phyloP scores from a whole-genome alignment of 2,888 invertebrate species.

The Dynastes grantii region DNA sequence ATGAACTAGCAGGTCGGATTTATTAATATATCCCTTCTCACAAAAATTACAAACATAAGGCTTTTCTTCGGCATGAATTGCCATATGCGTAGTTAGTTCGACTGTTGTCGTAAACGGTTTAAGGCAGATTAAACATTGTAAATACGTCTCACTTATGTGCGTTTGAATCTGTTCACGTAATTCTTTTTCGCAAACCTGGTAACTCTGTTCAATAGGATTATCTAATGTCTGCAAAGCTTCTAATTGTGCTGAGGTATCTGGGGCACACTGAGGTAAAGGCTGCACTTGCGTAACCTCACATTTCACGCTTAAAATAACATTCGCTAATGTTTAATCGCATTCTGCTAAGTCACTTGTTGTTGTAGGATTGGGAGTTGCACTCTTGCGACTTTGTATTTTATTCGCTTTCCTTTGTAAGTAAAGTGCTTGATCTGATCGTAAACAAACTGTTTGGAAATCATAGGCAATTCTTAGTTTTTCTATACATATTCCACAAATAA shows the following conservation, averaged over 20 bases:
- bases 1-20: slow-evolving; percentile 72
- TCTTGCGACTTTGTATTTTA: slow-evolving; percentile 59
- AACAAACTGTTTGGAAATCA: no score
- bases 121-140: slow-evolving; percentile 66
- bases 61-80: slow-evolving; percentile 67
- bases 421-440: no score
- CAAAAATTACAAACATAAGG: slow-evolving; percentile 74
- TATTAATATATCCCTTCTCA: slow-evolving; percentile 73
- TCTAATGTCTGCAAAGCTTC: slow-evolving; percentile 41
- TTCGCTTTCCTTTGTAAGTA: slow-evolving; percentile 48
- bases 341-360: slow-evolving; percentile 8
- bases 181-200: slow-evolving; percentile 65
- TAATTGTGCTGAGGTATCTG: slow-evolving; percentile 39
- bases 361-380: slow-evolving; percentile 59
- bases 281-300: slow-evolving; percentile 31
- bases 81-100: slow-evolving; percentile 66
- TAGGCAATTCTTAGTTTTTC: no score
- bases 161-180: slow-evolving; percentile 67
- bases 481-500: no score
- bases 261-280: slow-evolving; percentile 28
- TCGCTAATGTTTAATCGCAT: no score
- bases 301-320: slow-evolving; percentile 25
- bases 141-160: slow-evolving; percentile 68
- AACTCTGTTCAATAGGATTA: slow-evolving; percentile 61
- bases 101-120: slow-evolving; percentile 68